Conservation (phyloP, 64 coral and sea anemone species). For the Stylophora pistillata region DNA sequence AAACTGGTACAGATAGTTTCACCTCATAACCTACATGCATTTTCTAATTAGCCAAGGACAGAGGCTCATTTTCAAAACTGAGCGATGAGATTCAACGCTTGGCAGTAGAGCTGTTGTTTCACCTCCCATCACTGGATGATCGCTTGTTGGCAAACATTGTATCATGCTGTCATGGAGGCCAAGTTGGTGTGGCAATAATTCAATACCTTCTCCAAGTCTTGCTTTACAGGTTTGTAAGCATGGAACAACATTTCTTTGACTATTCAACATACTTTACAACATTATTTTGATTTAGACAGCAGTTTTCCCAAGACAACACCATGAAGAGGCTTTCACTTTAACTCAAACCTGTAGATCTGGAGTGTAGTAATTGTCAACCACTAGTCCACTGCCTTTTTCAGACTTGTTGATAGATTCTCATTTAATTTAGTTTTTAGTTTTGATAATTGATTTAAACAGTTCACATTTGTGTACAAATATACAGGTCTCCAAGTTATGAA, state of each 20-base stretch:
- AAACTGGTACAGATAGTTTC: not conserved
- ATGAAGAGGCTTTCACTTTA: too few relatives aligned
- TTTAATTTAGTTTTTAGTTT: not conserved
- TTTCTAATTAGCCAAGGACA: constrained; percentile 4
- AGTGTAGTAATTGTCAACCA: too few relatives aligned
- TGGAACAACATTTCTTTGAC: too few relatives aligned
- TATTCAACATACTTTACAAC: too few relatives aligned
- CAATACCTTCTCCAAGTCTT: constrained; percentile 75
- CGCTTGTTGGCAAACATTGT: constrained; percentile 59
- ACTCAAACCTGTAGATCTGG: too few relatives aligned
- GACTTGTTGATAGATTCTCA: not conserved
- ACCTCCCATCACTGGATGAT: constrained; percentile 37
- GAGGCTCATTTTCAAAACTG: constrained; percentile 57
- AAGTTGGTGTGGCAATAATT: constrained; percentile 32
- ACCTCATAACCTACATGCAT: not conserved
- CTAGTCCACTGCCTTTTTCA: too few relatives aligned
- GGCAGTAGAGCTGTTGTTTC: constrained; percentile 70
- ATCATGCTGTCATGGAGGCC: constrained; percentile 49
- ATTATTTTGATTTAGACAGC: not conserved
- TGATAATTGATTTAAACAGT: not conserved
- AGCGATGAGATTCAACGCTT: constrained; percentile 49
- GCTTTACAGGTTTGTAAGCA: constrained; percentile 61
- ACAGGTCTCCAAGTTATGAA: constrained; percentile 49
- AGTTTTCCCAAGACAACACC: too few relatives aligned
- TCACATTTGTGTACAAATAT: not conserved